A percentile compares a stretch with the other conserved stretches of the same genome.
phyloP scores from a whole-genome alignment of 1,140 invertebrate species.

The Orius insidiosus region DNA sequence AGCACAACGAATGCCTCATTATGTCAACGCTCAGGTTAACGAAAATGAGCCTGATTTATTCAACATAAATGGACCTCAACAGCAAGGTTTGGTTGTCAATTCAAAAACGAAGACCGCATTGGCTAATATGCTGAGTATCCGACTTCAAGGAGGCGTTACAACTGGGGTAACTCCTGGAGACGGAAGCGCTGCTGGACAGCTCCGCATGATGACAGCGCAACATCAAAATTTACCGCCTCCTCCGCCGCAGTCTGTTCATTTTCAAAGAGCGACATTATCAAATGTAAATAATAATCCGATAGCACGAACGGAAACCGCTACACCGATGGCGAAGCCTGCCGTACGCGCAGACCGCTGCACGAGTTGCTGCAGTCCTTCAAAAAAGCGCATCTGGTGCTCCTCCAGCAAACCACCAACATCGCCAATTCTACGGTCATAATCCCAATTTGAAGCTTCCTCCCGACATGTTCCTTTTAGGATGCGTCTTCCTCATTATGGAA shows the following conservation, averaged over 20 bases:
- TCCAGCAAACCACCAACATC: slow-evolving; percentile 19
- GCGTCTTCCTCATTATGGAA: slow-evolving; percentile 76
- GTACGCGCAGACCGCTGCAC: slow-evolving; percentile 19
- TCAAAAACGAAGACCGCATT: slow-evolving; percentile 88
- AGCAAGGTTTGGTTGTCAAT: slow-evolving; percentile 40
- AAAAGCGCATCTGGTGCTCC: slow-evolving; percentile 25
- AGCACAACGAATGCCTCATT: neutral
- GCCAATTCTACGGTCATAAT: slow-evolving; percentile 63
- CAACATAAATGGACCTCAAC: slow-evolving; percentile 17
- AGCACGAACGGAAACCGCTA: slow-evolving; percentile 12
- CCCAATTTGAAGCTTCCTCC: slow-evolving; percentile 72
- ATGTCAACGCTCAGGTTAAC: neutral
- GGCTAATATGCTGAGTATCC: slow-evolving; percentile 82
- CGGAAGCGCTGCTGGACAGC: slow-evolving; percentile 28
- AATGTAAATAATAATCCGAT: slow-evolving; percentile 31
- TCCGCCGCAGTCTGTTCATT: slow-evolving; percentile 20
- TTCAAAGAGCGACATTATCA: slow-evolving; percentile 28
- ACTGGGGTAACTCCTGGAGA: slow-evolving; percentile 14
- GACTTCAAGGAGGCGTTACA: slow-evolving; percentile 44
- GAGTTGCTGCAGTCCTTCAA: slow-evolving; percentile 34
- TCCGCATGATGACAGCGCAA: slow-evolving; percentile 55
- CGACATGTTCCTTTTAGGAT: slow-evolving; percentile 77
- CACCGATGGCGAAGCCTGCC: slow-evolving; percentile 27
- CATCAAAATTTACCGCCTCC: slow-evolving; percentile 39
- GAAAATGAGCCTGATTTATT: slow-evolving; percentile 4